Evolutionary conservation across 2,797 vertebrate species (phyloP).

Genomic region (Tinamus major): DNA sequence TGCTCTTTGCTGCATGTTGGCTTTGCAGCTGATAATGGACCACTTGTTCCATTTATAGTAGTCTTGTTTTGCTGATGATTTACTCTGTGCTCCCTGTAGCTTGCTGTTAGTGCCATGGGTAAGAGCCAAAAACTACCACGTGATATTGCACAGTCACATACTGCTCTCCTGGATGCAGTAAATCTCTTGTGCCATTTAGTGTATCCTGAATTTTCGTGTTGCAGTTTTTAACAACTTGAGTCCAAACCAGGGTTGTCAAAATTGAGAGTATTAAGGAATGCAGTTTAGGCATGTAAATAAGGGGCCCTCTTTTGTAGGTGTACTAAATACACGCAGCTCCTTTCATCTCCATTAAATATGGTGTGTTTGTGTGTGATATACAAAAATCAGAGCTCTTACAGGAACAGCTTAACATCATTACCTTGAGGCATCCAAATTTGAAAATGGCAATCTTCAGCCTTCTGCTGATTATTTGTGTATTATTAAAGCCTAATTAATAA

Average conservation of each 20-base stretch:
- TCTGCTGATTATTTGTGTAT: not conserved
- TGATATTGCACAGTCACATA: not conserved
- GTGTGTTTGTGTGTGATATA: not conserved
- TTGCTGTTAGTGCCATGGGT: conserved; percentile 5
- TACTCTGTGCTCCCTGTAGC: not conserved
- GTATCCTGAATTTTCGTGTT: not conserved
- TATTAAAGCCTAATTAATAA: not conserved
- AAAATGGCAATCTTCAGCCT: conserved; percentile 2
- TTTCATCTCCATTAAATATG: not conserved
- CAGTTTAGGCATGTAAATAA: not conserved
- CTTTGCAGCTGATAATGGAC: not conserved
- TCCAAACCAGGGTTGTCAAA: not conserved
- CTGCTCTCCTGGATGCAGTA: not conserved
- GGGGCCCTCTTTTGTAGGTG: not conserved
- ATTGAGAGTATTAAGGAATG: not conserved
- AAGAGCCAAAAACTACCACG: not conserved
- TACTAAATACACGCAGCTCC: not conserved
- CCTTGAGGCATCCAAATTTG: not conserved
- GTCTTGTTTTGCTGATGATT: not conserved
- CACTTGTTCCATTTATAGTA: conserved; percentile 19
- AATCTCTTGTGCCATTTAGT: not conserved
- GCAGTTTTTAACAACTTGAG: not conserved
- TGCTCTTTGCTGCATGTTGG: not conserved
- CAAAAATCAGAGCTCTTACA: not conserved
- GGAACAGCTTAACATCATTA: conserved; percentile 7